Conservation (phyloP, 2,888 invertebrate species). For the Lasioglossum pauxillum region DNA sequence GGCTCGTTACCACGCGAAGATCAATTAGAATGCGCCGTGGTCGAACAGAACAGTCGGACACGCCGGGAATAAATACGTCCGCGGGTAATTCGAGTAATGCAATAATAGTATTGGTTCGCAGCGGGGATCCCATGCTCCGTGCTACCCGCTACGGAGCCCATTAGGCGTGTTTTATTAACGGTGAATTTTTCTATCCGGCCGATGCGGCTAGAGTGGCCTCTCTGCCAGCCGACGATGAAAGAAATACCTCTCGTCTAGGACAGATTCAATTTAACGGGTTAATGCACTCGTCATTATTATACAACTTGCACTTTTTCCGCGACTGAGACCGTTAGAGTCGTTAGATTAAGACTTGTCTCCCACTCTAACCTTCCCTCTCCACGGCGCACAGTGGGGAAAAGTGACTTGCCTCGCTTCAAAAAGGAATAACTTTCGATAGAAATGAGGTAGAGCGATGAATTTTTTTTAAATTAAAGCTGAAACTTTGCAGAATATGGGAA, state of each 20-base stretch:
- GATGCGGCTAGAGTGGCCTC: not conserved
- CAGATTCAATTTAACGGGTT: not conserved
- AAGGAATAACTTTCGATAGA: no score
- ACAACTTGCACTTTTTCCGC: not conserved
- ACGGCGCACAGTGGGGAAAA: no score
- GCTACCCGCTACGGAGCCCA: not conserved
- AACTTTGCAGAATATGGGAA: no score
- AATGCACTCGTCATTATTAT: not conserved
- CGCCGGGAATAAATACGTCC: slow-evolving; percentile 22
- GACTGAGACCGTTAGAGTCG: not conserved
- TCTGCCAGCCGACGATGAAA: not conserved
- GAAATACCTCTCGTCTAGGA: not conserved
- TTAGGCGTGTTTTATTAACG: slow-evolving; percentile 9
- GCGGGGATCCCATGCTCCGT: not conserved
- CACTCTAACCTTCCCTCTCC: not conserved
- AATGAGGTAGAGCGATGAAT: no score
- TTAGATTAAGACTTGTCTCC: not conserved
- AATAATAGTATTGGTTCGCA: slow-evolving; percentile 2
- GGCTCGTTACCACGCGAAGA: slow-evolving; percentile 41
- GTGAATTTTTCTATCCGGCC: not conserved
- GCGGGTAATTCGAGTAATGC: slow-evolving; percentile 28
- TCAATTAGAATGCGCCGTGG: slow-evolving; percentile 50
- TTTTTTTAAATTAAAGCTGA: no score
- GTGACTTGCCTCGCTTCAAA: no score
- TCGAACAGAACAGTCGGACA: slow-evolving; percentile 14